Evolutionary conservation across 2,113 vertebrate species (phyloP).

Genomic region (Semicossyphus pulcher): DNA sequence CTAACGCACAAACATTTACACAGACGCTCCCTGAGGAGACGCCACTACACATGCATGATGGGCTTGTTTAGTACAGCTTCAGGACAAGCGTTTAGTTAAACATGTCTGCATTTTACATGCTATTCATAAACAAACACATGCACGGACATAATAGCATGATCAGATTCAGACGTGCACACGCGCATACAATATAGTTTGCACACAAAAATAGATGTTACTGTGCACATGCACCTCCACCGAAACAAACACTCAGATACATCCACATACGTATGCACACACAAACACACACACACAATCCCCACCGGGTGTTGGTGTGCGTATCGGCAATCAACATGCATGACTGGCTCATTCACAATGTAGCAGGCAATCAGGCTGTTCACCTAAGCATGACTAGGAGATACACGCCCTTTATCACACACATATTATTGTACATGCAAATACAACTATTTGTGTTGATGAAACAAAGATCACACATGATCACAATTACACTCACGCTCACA

Average conservation of each 20-base stretch:
- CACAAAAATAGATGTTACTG: neutral
- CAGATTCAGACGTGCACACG: neutral
- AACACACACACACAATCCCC: neutral
- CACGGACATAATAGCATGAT: neutral
- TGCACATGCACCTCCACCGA: too few relatives aligned
- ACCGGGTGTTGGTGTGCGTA: slow-evolving; percentile 31
- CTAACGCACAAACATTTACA: neutral
- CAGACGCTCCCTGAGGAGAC: slow-evolving; percentile 21
- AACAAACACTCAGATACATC: neutral
- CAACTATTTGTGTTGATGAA: slow-evolving; percentile 33
- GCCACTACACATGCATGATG: slow-evolving; percentile 34
- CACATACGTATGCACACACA: neutral
- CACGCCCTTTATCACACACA: slow-evolving; percentile 41
- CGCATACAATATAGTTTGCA: neutral
- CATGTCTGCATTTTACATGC: slow-evolving; percentile 22
- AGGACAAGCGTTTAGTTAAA: slow-evolving; percentile 28
- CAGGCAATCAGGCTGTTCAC: slow-evolving; percentile 72
- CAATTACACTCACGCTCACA: neutral
- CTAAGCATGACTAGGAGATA: slow-evolving; percentile 62
- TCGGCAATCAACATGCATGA: slow-evolving; percentile 68
- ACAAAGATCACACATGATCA: slow-evolving; percentile 34
- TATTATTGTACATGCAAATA: slow-evolving; percentile 46
- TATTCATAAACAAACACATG: neutral
- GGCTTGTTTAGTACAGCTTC: slow-evolving; percentile 34
- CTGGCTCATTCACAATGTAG: slow-evolving; percentile 57